Percentiles rank a stretch among this genome's conserved stretches.
Evolutionary conservation across 2,888 invertebrate species (phyloP).

Genomic region (Tachystola acroxantha): DNA sequence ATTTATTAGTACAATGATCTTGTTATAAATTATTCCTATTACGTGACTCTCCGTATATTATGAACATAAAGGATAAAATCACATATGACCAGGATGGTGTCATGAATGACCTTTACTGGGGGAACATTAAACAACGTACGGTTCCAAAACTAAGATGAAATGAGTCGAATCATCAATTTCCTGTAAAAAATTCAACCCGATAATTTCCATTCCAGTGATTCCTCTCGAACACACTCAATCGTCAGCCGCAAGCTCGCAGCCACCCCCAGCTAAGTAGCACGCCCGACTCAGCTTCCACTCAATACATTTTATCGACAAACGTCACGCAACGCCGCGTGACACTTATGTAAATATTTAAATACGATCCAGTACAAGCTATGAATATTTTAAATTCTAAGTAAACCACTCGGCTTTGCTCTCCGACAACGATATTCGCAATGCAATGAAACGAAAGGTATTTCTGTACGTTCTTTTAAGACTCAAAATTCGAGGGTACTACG

Average conservation of each 20-base stretch:
- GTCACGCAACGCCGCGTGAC: conserved; percentile 73
- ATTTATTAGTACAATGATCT: no score
- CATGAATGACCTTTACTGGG: no score
- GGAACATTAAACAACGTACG: no score
- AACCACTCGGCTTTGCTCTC: conserved; percentile 67
- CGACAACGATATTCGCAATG: conserved; percentile 47
- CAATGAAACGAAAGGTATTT: conserved; percentile 49
- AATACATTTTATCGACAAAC: conserved; percentile 73
- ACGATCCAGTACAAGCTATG: conserved; percentile 79
- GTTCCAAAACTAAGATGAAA: background rate
- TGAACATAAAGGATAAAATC: no score
- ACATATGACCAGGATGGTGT: no score
- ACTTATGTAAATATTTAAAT: conserved; percentile 80
- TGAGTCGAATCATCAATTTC: background rate
- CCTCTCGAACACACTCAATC: conserved; percentile 2
- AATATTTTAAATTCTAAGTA: conserved; percentile 78
- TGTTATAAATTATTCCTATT: no score
- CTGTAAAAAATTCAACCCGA: background rate
- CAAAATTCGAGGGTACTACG: conserved; percentile 34
- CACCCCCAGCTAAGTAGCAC: background rate
- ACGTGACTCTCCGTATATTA: no score
- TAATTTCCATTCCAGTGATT: conserved; percentile 8
- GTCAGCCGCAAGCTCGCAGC: conserved; percentile 3
- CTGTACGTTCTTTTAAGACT: conserved; percentile 45
- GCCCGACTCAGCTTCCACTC: conserved; percentile 34